Evolutionary conservation across 1,140 invertebrate genomes (phyloP).

Genomic region (Littorina saxatilis): DNA sequence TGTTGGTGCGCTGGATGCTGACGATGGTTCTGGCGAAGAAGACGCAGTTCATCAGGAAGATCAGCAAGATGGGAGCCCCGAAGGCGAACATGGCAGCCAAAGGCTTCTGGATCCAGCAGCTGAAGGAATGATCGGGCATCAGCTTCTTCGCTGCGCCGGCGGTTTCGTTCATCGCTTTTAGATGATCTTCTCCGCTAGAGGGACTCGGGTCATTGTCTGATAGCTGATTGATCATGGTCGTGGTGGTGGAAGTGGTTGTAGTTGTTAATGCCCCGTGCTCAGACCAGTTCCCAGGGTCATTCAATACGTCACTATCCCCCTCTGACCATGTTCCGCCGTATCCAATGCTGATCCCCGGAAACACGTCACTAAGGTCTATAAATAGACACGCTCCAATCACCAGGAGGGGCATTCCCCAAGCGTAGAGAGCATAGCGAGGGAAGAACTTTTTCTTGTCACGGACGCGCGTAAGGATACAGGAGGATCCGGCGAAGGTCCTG

Average conservation of each 20-base stretch:
- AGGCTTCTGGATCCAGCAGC: conserved; percentile 77
- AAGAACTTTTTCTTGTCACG: conserved; percentile 72
- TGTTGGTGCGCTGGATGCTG: conserved; percentile 77
- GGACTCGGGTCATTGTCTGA: background rate
- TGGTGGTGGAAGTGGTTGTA: background rate
- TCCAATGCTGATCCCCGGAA: conserved; percentile 23
- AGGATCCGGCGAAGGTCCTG: conserved; percentile 79
- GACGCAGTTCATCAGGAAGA: conserved; percentile 70
- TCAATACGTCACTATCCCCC: background rate
- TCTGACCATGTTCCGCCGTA: background rate
- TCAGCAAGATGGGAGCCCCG: conserved; percentile 71
- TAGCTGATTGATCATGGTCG: background rate
- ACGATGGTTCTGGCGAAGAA: conserved; percentile 74
- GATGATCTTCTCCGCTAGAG: background rate
- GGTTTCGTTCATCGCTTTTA: background rate
- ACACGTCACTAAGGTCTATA: conserved; percentile 75
- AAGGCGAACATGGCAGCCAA: conserved; percentile 72
- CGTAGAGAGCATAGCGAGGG: conserved; percentile 78
- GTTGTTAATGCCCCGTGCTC: background rate
- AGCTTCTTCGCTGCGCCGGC: background rate
- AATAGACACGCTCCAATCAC: conserved; percentile 76
- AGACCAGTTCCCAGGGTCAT: background rate
- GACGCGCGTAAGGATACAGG: conserved; percentile 52
- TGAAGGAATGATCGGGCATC: conserved; percentile 41
- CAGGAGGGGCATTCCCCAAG: conserved; percentile 78